phyloP scores from a whole-genome alignment of 23 tunicate genomes.

The Styela plicata region DNA sequence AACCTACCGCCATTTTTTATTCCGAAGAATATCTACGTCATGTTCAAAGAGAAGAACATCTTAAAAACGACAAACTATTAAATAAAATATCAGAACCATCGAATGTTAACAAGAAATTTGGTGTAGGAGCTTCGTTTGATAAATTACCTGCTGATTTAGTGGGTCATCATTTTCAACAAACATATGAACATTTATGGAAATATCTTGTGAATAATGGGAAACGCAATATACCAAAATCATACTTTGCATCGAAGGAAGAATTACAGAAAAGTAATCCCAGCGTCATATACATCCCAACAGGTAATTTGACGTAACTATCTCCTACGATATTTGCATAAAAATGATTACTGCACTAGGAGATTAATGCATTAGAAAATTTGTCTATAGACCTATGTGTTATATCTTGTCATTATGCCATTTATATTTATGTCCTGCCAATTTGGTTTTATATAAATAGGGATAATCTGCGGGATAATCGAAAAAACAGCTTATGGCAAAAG shows the following conservation, averaged over 20 bases:
- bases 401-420: too few relatives aligned
- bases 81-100: not conserved
- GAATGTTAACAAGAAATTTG: too few relatives aligned
- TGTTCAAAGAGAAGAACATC: not conserved
- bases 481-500: too few relatives aligned
- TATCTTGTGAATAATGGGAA: conserved; percentile 8
- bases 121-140: not conserved
- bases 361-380: too few relatives aligned
- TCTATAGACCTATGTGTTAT: too few relatives aligned
- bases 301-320: too few relatives aligned
- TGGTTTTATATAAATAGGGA: too few relatives aligned
- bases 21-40: conserved; percentile 8
- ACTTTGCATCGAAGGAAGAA: conserved; percentile 6
- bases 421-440: too few relatives aligned
- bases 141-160: conserved; percentile 24
- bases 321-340: too few relatives aligned
- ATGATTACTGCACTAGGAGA: too few relatives aligned
- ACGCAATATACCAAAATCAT: not conserved
- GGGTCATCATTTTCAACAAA: conserved; percentile 30
- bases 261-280: conserved; percentile 3
- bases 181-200: conserved; percentile 23
- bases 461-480: too few relatives aligned
- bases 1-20: not conserved
- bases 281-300: conserved; percentile 26
- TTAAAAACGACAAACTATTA: not conserved